Percentiles rank a stretch among this genome's conserved stretches.
These are phyloP conservation scores for Stegostoma tigrinum DNA, from an alignment of 2,113 vertebrate species.

Conservation along the genomic window DNA sequence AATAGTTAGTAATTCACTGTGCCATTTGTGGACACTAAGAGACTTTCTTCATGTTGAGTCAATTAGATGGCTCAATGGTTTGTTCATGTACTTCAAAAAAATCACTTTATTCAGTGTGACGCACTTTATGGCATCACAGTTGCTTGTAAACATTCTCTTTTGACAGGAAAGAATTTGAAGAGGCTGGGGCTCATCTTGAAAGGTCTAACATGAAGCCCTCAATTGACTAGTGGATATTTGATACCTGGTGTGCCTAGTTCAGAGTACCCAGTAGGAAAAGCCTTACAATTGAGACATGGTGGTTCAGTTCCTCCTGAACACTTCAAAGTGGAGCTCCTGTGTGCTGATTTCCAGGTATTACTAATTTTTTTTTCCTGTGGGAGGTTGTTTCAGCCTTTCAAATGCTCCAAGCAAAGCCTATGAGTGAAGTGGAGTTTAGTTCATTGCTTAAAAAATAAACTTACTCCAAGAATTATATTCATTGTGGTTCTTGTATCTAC, in stretches of 20 bases:
- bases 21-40: too few species aligned
- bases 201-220: too few species aligned
- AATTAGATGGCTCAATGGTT: background rate
- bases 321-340: too few species aligned
- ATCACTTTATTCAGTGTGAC: background rate
- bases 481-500: background rate
- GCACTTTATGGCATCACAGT: background rate
- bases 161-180: background rate
- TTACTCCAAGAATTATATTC: background rate
- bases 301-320: too few species aligned
- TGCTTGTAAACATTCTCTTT: background rate
- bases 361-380: too few species aligned
- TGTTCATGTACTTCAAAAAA: background rate
- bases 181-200: background rate
- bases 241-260: background rate
- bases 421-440: background rate
- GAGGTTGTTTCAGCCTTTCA: background rate
- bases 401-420: background rate
- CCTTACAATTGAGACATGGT: too few species aligned
- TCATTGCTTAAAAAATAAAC: too few species aligned
- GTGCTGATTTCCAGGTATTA: too few species aligned
- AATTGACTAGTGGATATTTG: background rate
- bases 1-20: background rate
- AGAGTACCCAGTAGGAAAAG: background rate
- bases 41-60: background rate